phyloP scores from a whole-genome alignment of 2,797 vertebrate genomes.

The Mus spretus region DNA sequence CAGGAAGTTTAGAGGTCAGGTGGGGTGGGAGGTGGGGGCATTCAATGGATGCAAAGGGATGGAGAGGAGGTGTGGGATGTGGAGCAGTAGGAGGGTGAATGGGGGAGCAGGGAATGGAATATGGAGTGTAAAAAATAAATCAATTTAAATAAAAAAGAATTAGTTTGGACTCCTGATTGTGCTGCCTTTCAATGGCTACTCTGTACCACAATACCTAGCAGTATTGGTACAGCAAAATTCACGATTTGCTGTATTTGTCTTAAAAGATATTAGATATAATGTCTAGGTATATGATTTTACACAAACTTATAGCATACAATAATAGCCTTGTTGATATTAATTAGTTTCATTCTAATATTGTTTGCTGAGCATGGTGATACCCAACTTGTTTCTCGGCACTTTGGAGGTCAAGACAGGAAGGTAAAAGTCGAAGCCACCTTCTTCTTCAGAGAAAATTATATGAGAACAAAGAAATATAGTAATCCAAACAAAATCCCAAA shows the following conservation, averaged over 20 bases:
- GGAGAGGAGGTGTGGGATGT: too few species aligned
- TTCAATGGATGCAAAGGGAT: too few species aligned
- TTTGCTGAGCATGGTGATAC: not conserved
- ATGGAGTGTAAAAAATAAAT: too few species aligned
- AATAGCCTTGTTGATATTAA: not conserved
- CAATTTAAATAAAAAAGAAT: not conserved
- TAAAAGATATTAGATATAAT: not conserved
- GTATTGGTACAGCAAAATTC: too few species aligned
- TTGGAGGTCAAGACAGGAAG: not conserved
- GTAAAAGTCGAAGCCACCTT: not conserved
- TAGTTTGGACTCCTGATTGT: too few species aligned
- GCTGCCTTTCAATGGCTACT: not conserved
- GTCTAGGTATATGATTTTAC: too few species aligned
- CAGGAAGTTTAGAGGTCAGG: too few species aligned
- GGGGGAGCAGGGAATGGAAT: too few species aligned
- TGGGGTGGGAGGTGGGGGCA: too few species aligned
- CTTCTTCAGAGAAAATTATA: not conserved
- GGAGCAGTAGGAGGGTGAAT: too few species aligned
- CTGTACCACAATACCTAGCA: not conserved
- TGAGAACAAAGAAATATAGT: not conserved
- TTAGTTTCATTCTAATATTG: not conserved
- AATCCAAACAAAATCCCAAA: not conserved
- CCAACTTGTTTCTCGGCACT: not conserved
- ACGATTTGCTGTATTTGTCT: not conserved
- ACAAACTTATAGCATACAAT: not conserved